Evolutionary conservation across 2,113 vertebrate genomes (phyloP).

Genomic region (Esox niger): DNA sequence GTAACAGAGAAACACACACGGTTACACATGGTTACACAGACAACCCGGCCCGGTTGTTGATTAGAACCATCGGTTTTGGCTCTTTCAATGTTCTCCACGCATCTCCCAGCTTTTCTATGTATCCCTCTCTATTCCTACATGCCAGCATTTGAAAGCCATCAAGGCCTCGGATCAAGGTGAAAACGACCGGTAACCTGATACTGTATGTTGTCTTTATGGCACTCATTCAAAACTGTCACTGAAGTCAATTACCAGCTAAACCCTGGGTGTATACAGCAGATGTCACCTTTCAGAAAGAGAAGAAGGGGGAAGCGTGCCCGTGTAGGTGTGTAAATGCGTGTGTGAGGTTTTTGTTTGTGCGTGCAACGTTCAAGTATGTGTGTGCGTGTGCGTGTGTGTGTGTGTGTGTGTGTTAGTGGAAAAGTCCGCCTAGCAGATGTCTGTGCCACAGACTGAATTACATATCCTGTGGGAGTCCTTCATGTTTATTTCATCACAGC

Average conservation of each 20-base stretch:
- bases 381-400: not conserved
- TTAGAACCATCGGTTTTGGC: not conserved
- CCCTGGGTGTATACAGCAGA: slow-evolving; percentile 32
- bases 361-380: no score
- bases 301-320: not conserved
- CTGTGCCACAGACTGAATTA: slow-evolving; percentile 28
- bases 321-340: not conserved
- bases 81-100: not conserved
- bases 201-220: not conserved
- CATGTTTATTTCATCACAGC: slow-evolving; percentile 65
- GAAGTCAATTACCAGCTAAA: slow-evolving; percentile 16
- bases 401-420: slow-evolving; percentile 5
- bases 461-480: slow-evolving; percentile 49
- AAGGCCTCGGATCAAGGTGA: not conserved
- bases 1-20: not conserved
- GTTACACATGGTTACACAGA: not conserved
- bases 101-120: not conserved
- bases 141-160: not conserved
- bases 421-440: slow-evolving; percentile 48
- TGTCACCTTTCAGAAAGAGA: slow-evolving; percentile 19
- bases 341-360: not conserved
- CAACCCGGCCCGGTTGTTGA: not conserved
- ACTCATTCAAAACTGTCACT: slow-evolving; percentile 10
- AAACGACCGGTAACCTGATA: slow-evolving; percentile 8
- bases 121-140: not conserved